Conservation (phyloP, 2,113 vertebrate genomes). For the Neotoma lepida region DNA sequence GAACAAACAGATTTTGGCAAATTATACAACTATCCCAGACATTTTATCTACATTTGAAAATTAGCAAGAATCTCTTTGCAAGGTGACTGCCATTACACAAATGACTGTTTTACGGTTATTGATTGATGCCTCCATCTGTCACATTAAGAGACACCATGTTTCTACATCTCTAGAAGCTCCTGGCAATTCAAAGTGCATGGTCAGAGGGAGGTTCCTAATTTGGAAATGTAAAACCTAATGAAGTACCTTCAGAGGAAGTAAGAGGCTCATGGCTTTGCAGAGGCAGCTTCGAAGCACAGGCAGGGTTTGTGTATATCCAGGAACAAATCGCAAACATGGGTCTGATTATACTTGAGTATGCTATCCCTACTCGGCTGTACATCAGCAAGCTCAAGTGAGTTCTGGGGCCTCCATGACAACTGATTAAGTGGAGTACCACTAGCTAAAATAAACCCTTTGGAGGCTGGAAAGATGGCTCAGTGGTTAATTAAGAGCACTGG, state of each 20-base stretch:
- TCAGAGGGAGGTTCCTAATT: not conserved
- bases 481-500: not conserved
- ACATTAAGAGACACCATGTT: not conserved
- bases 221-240: not conserved
- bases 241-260: slow-evolving; percentile 5
- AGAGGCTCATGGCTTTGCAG: not conserved
- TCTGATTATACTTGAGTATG: not conserved
- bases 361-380: not conserved
- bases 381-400: not conserved
- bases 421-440: not conserved
- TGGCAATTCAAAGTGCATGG: not conserved
- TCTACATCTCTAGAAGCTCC: not conserved
- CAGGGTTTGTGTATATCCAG: no score
- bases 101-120: not conserved
- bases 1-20: not conserved
- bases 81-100: not conserved
- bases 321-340: not conserved
- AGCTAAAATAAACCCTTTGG: not conserved
- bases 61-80: not conserved
- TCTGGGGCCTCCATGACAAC: not conserved
- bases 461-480: not conserved
- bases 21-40: not conserved
- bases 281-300: not conserved
- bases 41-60: slow-evolving; percentile 6
- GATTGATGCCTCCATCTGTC: not conserved